Conservation (phyloP, 2,888 invertebrate species). For the Eristalis intricaria region DNA sequence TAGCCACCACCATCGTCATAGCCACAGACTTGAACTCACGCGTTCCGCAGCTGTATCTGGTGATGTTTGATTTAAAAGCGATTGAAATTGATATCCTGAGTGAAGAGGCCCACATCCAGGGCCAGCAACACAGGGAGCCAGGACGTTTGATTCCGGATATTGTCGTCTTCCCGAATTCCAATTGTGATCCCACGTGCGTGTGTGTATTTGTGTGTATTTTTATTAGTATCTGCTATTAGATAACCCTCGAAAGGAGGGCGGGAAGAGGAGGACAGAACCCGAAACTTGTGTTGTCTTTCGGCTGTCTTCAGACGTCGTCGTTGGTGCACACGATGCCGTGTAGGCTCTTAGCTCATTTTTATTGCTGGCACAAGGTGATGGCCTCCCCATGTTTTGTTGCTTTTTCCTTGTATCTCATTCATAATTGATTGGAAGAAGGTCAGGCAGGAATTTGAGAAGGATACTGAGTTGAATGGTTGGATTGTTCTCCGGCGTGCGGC, state of each 20-base stretch:
- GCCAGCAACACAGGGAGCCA: background rate
- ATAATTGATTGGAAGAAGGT: slow-evolving; percentile 74
- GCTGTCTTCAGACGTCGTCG: background rate
- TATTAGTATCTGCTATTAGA: slow-evolving; percentile 41
- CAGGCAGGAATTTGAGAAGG: slow-evolving; percentile 73
- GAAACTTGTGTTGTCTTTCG: slow-evolving; percentile 35
- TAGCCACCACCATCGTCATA: background rate
- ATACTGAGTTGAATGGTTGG: slow-evolving; percentile 64
- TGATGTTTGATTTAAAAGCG: slow-evolving; percentile 67
- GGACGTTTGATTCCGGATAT: slow-evolving; percentile 21
- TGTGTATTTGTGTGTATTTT: slow-evolving; percentile 31
- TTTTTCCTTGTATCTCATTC: slow-evolving; percentile 68
- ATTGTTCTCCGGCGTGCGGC: slow-evolving; percentile 53
- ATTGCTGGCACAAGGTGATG: slow-evolving; percentile 65
- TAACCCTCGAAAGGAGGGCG: slow-evolving; percentile 34
- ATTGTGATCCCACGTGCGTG: slow-evolving; percentile 37
- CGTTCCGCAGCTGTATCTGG: slow-evolving; percentile 26
- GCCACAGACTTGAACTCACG: slow-evolving; percentile 11
- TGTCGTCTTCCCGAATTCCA: slow-evolving; percentile 54
- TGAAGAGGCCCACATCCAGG: slow-evolving; percentile 6
- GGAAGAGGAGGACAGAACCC: background rate
- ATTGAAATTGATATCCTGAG: slow-evolving; percentile 65
- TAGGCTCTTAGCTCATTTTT: slow-evolving; percentile 60
- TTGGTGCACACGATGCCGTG: slow-evolving; percentile 6
- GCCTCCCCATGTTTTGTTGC: slow-evolving; percentile 51